Conservation (phyloP, 2,797 vertebrate genomes). For the Coluber constrictor region DNA sequence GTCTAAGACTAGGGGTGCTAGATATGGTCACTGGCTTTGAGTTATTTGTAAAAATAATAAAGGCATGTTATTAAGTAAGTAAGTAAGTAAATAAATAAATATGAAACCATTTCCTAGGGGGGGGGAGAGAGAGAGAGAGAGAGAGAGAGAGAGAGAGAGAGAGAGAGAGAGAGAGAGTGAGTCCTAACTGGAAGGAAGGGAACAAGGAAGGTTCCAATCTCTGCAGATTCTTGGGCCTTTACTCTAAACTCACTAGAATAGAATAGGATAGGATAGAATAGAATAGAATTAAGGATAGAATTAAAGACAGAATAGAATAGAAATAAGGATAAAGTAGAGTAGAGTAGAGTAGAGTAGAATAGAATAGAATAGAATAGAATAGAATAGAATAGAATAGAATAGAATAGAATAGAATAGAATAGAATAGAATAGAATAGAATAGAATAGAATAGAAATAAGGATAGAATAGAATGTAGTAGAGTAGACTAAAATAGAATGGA, state of each 20-base stretch:
- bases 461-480: too few species aligned
- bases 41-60: neutral
- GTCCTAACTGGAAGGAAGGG: conserved; percentile 54
- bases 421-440: too few species aligned
- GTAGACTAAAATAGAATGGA: too few species aligned
- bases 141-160: conserved; percentile 57
- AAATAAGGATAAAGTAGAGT: too few species aligned
- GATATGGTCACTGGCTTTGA: neutral
- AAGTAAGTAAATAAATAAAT: conserved; percentile 1
- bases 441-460: too few species aligned
- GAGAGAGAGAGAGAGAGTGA: conserved; percentile 58
- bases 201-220: conserved; percentile 32
- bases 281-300: too few species aligned
- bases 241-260: neutral
- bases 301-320: too few species aligned
- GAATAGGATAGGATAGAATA: too few species aligned
- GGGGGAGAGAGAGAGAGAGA: conserved; percentile 56
- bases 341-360: too few species aligned
- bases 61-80: neutral
- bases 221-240: conserved; percentile 44
- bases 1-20: neutral
- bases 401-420: too few species aligned
- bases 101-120: conserved; percentile 57
- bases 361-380: too few species aligned
- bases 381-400: too few species aligned